Base-by-base conservation (phyloP, 1,140 invertebrate genomes). In the Drosophila sproati region DNA sequence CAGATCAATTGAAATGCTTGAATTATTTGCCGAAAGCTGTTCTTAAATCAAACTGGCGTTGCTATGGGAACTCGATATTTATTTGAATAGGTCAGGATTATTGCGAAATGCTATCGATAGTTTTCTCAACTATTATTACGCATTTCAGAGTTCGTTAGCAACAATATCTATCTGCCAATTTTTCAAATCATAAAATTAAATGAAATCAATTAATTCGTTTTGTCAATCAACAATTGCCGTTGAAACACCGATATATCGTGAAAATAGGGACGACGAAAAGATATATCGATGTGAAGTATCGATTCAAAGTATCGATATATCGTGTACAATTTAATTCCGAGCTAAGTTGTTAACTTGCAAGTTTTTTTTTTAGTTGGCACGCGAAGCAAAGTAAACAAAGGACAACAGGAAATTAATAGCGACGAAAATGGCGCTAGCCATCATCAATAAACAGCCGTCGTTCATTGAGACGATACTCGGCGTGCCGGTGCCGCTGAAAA, bases 381-480 rank as follows among this genome's bases (percentile, higher is more conserved):
- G 10, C 20, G n/a, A n/a, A 37, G 20, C 37, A 32, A 37, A 47
- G 12, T 59, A 68, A 56, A 7, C 10, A 48, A 28, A 5, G 6
- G 8, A 39, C 45, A 31, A 31, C 8, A 50, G 5, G 7, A 12
- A n/a, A 28, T 32, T 41, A 3, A 45, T 20, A 5, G n/a, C 4
- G 34, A 5, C 10, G n/a, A 71, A 5, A 39, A 89, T 88, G 83
- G 83, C 85, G 10, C 50, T 80, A 20, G 77, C 83, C 73, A 83
- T 83, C 28, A 71, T 89, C 12, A 73, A 74, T 10, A 89, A 88
- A 52, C 39, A 69, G 0, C 64, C 63, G 4, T 67, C 80, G 8
- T 83, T 70, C 10, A 71, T 80, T 39, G 85, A 89, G 51, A 88
- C 77, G 3, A 64, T 88, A 10, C 73, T 77, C 8, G 77, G 80